A percentile compares a stretch with the other conserved stretches of the same genome.
Conservation (phyloP, 2,113 vertebrate genomes). For the Rhinichthys klamathensis region DNA sequence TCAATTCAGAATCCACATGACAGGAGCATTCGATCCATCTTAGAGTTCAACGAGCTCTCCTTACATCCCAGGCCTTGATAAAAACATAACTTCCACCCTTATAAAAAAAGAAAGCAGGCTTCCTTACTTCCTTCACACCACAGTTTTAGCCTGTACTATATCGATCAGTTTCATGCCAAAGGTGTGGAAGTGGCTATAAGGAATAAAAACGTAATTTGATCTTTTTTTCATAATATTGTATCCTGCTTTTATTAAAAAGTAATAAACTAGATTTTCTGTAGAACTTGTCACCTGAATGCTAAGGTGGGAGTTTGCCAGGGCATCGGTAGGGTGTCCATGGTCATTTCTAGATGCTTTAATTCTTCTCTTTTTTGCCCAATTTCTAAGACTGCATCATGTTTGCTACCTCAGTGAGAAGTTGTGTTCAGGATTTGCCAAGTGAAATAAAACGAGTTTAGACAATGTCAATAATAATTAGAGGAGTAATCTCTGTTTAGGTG, state of each 20-base stretch:
- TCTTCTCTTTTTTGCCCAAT: not conserved
- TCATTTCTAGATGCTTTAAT: no score
- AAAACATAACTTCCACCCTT: not conserved
- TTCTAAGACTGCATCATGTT: not conserved
- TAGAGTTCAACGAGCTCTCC: conserved; percentile 12
- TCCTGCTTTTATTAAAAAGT: not conserved
- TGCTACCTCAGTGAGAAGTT: not conserved
- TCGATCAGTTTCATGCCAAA: not conserved
- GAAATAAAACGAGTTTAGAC: not conserved
- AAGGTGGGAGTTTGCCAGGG: no score
- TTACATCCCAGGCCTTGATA: not conserved
- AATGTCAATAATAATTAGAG: conserved; percentile 8
- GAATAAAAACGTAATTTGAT: not conserved
- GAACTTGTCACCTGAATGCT: no score
- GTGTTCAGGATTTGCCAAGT: not conserved
- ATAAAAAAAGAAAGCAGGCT: not conserved
- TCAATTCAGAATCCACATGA: conserved; percentile 1
- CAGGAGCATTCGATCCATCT: conserved; percentile 23
- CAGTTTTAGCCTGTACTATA: conserved; percentile 11
- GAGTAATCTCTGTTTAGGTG: not conserved
- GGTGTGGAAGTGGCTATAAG: not conserved
- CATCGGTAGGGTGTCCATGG: no score
- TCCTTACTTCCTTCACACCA: not conserved
- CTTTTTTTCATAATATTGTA: not conserved
- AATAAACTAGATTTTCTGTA: not conserved